Evolutionary conservation across 2,113 vertebrate genomes (phyloP).

Genomic region (Synodontis membranacea): DNA sequence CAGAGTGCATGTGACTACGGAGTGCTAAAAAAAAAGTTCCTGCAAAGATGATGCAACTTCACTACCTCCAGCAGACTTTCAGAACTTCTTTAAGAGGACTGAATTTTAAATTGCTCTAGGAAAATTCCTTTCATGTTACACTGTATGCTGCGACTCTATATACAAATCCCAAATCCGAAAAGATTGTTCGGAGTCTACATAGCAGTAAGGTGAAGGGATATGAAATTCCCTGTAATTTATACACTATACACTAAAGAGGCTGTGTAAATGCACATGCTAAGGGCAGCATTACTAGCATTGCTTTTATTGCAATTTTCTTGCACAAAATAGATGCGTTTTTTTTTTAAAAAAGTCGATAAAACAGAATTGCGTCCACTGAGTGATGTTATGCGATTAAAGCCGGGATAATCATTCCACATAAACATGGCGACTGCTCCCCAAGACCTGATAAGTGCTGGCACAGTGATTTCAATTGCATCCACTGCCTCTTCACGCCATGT

Average conservation of each 20-base stretch:
- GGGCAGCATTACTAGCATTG: too few relatives aligned
- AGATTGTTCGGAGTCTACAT: neutral
- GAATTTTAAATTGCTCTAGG: constrained; percentile 2
- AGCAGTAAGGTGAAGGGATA: neutral
- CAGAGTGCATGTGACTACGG: neutral
- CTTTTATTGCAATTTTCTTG: too few relatives aligned
- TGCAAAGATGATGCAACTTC: neutral
- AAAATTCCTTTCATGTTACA: constrained; percentile 7
- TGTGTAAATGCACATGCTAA: neutral
- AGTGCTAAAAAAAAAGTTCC: neutral
- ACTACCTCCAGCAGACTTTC: neutral
- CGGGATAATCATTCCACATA: too few relatives aligned
- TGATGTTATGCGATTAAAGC: too few relatives aligned
- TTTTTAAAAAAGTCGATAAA: too few relatives aligned
- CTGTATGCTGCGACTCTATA: neutral
- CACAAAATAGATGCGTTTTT: too few relatives aligned
- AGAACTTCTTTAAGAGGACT: neutral
- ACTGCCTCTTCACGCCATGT: too few relatives aligned
- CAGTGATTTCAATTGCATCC: too few relatives aligned
- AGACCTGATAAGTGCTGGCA: too few relatives aligned
- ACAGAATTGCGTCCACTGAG: too few relatives aligned
- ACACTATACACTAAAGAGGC: neutral
- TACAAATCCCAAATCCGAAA: neutral
- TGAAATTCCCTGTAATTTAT: neutral
- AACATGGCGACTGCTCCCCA: too few relatives aligned